phyloP scores from a whole-genome alignment of 2,888 invertebrate genomes.

The Sipha maydis region DNA sequence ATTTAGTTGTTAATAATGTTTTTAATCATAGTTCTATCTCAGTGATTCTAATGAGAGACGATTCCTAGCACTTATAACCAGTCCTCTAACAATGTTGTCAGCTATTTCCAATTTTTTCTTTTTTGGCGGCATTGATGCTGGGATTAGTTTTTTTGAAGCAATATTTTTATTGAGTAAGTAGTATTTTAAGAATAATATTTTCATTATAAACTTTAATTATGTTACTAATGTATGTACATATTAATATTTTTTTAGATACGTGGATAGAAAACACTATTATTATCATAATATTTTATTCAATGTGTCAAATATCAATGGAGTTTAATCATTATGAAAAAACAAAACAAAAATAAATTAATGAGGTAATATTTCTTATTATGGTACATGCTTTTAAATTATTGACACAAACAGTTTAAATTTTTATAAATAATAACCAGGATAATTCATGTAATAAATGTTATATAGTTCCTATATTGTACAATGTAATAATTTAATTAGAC shows the following conservation, averaged over 20 bases:
- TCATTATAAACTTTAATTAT: not conserved
- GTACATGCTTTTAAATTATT: slow-evolving; percentile 26
- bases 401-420: not conserved
- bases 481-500: slow-evolving; percentile 36
- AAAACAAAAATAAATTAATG: slow-evolving; percentile 30
- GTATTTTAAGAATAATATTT: not conserved
- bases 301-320: slow-evolving; percentile 72
- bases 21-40: slow-evolving; percentile 53
- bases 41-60: slow-evolving; percentile 70
- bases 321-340: slow-evolving; percentile 67
- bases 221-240: not conserved
- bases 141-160: slow-evolving; percentile 66
- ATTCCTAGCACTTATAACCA: slow-evolving; percentile 76
- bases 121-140: slow-evolving; percentile 80
- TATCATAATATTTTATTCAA: slow-evolving; percentile 70
- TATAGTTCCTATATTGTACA: slow-evolving; percentile 30
- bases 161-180: slow-evolving; percentile 58
- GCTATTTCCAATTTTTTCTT: slow-evolving; percentile 89
- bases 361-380: not conserved
- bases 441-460: slow-evolving; percentile 28
- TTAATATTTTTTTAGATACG: slow-evolving; percentile 67
- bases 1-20: not conserved
- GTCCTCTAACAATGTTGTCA: slow-evolving; percentile 81
- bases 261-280: slow-evolving; percentile 67
- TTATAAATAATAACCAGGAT: not conserved